Evolutionary conservation across 2,113 vertebrate genomes (phyloP).

Genomic region (Dasyornis broadbenti): DNA sequence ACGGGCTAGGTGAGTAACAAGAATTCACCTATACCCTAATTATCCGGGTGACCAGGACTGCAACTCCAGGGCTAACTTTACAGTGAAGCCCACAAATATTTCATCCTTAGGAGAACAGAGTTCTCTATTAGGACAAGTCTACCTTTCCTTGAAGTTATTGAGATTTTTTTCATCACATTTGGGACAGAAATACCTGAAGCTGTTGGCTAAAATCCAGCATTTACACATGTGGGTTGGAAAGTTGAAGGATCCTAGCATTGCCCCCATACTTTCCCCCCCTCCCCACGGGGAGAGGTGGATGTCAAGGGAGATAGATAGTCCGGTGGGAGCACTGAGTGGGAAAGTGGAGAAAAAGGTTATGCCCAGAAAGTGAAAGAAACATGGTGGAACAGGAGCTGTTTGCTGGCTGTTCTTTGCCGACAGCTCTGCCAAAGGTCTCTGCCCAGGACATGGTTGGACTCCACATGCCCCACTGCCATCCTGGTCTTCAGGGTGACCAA

Average conservation of each 20-base stretch:
- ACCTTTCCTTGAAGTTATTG: neutral
- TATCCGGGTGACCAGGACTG: neutral
- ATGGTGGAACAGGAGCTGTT: neutral
- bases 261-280: neutral
- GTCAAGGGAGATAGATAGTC: neutral
- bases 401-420: neutral
- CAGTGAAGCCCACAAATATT: neutral
- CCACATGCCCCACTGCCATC: neutral
- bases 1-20: constrained; percentile 1
- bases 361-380: neutral
- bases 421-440: neutral
- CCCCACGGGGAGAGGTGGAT: accelerated
- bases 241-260: neutral
- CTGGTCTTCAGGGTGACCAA: neutral
- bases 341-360: neutral
- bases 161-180: neutral
- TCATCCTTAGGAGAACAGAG: neutral
- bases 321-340: neutral
- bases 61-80: neutral
- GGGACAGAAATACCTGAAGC: neutral
- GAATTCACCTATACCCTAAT: neutral
- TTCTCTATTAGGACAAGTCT: neutral
- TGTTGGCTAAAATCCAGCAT: neutral
- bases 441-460: neutral
- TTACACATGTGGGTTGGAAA: neutral